Evolutionary conservation across 2,113 vertebrate species (phyloP).

Genomic region (Microtus ochrogaster): DNA sequence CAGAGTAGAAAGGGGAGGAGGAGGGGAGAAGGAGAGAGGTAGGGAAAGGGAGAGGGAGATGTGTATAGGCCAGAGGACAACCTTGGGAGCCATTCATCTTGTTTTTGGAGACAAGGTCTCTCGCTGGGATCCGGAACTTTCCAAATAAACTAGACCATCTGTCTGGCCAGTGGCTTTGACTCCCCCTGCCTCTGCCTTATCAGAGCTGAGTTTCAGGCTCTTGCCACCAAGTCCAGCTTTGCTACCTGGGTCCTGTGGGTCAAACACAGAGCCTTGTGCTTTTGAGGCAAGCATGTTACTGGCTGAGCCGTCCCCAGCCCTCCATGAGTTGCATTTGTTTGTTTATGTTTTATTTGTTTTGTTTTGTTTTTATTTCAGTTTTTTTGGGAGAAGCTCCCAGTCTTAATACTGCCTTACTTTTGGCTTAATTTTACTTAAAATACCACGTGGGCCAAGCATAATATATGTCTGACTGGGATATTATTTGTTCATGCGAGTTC

Average conservation of each 20-base stretch:
- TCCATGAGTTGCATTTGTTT: neutral
- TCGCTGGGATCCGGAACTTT: neutral
- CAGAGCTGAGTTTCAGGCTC: neutral
- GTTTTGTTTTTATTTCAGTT: neutral
- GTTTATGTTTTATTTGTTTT: neutral
- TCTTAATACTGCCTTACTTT: neutral
- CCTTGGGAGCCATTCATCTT: neutral
- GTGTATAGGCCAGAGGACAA: neutral
- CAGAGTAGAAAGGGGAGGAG: neutral
- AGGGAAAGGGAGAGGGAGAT: neutral
- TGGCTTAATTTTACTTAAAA: neutral
- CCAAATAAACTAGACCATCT: neutral
- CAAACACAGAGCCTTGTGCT: neutral
- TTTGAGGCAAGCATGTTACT: neutral
- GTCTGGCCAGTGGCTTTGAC: neutral
- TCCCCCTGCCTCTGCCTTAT: neutral
- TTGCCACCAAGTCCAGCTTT: neutral
- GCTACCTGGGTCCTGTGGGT: neutral
- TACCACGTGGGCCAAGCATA: neutral
- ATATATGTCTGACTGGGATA: neutral
- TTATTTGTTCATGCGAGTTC: accelerated
- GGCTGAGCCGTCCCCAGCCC: too few species aligned
- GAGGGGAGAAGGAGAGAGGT: too few species aligned
- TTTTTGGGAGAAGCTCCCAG: neutral
- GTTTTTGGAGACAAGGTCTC: neutral